Conservation (phyloP, 2,113 vertebrate genomes). For the Pseudorectes ferrugineus region DNA sequence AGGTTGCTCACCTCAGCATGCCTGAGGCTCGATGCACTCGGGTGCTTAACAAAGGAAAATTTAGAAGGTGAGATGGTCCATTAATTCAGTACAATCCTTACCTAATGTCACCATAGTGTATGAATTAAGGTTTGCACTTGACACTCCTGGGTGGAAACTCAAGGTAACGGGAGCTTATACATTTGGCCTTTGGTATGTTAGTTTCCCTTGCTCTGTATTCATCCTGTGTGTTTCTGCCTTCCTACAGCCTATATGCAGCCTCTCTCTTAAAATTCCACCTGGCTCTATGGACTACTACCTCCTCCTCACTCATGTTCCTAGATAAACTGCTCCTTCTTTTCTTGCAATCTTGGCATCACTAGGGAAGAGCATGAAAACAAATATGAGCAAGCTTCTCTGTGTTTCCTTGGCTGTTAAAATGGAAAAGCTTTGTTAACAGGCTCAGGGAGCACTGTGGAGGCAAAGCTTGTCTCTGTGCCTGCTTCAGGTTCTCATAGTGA, state of each 20-base stretch:
- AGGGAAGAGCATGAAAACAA: neutral
- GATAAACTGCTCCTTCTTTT: neutral
- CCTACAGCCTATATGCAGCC: neutral
- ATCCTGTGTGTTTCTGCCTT: neutral
- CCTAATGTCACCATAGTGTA: neutral
- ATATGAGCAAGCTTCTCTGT: neutral
- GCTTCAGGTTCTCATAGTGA: neutral
- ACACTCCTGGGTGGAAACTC: neutral
- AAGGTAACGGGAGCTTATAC: neutral
- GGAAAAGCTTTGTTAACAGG: neutral
- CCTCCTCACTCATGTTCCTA: neutral
- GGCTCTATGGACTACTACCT: neutral
- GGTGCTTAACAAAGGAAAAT: neutral
- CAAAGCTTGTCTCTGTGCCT: neutral
- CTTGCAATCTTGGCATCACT: neutral
- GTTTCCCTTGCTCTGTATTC: neutral
- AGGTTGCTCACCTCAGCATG: neutral
- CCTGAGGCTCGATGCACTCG: neutral
- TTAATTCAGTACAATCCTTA: neutral
- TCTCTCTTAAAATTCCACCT: neutral
- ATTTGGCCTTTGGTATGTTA: neutral
- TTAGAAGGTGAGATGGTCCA: neutral
- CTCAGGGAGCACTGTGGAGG: too few species aligned
- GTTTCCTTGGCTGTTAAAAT: neutral
- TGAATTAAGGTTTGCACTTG: neutral